A percentile compares a stretch with the other conserved stretches of the same genome.
phyloP scores from a whole-genome alignment of 2,113 vertebrate species.

The Microtus montanus region DNA sequence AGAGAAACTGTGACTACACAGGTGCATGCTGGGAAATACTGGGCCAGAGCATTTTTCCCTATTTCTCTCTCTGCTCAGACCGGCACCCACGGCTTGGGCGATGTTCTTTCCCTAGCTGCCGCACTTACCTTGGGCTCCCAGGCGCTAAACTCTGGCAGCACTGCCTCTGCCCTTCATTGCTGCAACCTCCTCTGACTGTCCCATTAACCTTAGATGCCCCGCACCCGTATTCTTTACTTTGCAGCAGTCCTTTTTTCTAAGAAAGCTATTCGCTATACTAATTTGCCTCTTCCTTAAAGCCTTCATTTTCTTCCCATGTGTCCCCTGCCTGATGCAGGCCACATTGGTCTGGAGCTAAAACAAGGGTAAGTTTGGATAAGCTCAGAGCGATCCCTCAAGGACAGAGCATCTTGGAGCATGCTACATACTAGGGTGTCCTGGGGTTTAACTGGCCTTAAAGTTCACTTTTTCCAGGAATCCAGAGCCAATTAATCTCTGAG shows the following conservation, averaged over 20 bases:
- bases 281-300: conserved; percentile 3
- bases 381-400: background rate
- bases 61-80: background rate
- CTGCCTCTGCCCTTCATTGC: background rate
- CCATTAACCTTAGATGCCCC: background rate
- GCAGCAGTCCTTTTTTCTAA: conserved; percentile 5
- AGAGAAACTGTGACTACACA: background rate
- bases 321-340: background rate
- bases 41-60: background rate
- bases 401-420: background rate
- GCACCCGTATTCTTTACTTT: background rate
- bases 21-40: background rate
- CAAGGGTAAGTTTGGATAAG: background rate
- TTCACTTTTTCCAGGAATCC: background rate
- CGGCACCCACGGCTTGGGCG: background rate
- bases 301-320: background rate
- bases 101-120: background rate
- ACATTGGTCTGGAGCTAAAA: background rate
- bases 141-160: background rate
- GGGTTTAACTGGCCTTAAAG: background rate
- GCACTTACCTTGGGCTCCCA: background rate
- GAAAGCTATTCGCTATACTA: background rate
- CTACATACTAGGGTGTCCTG: background rate
- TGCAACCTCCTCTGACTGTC: background rate
- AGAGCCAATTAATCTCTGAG: background rate